phyloP scores from a whole-genome alignment of 2,113 vertebrate species.

The Ochotona princeps region DNA sequence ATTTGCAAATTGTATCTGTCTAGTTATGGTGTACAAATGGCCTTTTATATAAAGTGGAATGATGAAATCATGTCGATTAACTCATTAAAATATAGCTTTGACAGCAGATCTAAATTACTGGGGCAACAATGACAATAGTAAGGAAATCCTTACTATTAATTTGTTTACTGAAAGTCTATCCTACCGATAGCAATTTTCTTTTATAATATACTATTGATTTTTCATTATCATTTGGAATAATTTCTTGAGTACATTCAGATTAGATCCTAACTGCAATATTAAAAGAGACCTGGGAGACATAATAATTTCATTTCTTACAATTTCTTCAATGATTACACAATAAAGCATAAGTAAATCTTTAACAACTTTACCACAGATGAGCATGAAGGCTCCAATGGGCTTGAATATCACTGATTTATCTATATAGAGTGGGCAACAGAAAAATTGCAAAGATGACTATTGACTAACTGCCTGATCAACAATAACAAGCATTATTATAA shows the following conservation, averaged over 20 bases:
- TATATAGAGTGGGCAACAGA: background rate
- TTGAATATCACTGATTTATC: background rate
- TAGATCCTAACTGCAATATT: background rate
- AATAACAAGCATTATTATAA: background rate
- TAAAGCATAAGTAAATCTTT: background rate
- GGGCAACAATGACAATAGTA: background rate
- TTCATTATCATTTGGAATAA: background rate
- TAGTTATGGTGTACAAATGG: background rate
- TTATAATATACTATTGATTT: background rate
- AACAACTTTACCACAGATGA: background rate
- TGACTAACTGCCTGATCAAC: background rate
- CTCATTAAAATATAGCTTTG: background rate
- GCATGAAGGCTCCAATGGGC: background rate
- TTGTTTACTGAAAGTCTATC: background rate
- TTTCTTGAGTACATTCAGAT: background rate
- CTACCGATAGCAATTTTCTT: background rate
- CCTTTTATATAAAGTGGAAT: background rate
- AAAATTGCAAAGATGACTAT: background rate
- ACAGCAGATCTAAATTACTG: background rate
- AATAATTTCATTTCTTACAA: background rate
- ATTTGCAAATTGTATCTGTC: background rate
- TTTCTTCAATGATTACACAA: background rate
- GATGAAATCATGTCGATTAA: background rate
- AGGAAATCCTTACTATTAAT: background rate
- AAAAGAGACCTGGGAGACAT: background rate